Percentiles rank a stretch among this genome's conserved stretches.
phyloP scores from a whole-genome alignment of 2,797 vertebrate species.

The Dicrostonyx torquatus region DNA sequence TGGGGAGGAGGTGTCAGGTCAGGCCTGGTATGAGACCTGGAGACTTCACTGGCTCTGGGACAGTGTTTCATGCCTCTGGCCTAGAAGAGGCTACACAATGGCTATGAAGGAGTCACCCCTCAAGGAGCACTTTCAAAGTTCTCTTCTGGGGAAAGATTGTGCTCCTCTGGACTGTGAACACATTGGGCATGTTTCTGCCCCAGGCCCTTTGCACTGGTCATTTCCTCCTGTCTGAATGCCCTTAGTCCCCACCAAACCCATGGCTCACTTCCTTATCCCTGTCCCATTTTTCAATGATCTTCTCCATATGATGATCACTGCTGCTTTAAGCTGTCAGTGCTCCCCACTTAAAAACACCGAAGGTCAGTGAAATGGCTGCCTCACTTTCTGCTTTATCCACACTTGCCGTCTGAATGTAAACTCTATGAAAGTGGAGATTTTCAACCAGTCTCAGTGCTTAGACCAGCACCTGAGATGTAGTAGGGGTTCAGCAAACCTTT shows the following conservation, averaged over 20 bases:
- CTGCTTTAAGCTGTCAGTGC: background rate
- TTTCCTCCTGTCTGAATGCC: background rate
- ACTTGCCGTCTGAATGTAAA: background rate
- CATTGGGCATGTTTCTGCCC: background rate
- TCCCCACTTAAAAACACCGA: background rate
- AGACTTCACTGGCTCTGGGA: background rate
- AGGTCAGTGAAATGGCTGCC: background rate
- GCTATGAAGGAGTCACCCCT: background rate
- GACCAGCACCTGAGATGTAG: background rate
- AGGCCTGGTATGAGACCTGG: background rate
- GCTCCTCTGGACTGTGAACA: background rate
- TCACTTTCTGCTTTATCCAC: background rate
- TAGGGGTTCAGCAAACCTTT: background rate
- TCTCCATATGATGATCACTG: background rate
- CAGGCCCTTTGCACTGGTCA: background rate
- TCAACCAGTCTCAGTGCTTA: background rate
- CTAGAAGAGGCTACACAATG: background rate
- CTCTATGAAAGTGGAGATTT: background rate
- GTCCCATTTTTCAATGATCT: background rate
- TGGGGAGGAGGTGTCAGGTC: too few relatives aligned
- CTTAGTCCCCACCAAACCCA: accelerated
- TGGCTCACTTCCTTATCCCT: background rate
- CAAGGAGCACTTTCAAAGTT: background rate
- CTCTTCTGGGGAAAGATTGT: accelerated
- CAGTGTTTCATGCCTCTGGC: background rate